Evolutionary conservation across 2,888 invertebrate genomes (phyloP).

Genomic region (Nineta flava): DNA sequence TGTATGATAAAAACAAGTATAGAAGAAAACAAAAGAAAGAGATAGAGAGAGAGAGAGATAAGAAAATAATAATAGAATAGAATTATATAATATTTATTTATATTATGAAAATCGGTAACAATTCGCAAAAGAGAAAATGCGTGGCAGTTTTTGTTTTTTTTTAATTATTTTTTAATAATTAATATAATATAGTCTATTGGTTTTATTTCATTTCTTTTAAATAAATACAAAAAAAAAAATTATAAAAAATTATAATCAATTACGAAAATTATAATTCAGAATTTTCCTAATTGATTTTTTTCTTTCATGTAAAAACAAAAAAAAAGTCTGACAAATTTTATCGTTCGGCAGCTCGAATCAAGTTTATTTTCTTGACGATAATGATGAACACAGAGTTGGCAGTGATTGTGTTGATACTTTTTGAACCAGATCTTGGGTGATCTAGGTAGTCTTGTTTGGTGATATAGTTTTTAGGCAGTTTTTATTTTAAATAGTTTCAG

Average conservation of each 20-base stretch:
- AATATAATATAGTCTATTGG: neutral
- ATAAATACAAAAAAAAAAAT: neutral
- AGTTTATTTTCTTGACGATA: no score
- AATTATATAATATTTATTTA: no score
- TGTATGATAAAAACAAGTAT: no score
- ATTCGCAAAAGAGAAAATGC: constrained; percentile 1
- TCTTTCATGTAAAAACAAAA: neutral
- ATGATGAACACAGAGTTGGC: neutral
- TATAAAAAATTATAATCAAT: neutral
- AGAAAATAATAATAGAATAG: no score
- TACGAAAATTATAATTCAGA: neutral
- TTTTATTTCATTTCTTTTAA: neutral
- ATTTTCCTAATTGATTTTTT: neutral
- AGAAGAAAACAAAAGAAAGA: no score
- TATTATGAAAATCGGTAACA: neutral
- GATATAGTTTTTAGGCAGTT: no score
- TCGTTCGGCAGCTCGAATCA: neutral
- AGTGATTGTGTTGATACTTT: neutral
- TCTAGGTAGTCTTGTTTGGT: no score
- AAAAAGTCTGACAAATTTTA: neutral
- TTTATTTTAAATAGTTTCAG: no score
- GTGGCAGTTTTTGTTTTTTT: neutral
- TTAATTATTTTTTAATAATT: neutral
- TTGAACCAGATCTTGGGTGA: no score
- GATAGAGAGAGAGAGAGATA: no score